Evolutionary conservation across 2,888 invertebrate species (phyloP).

Genomic region (Apocheima hispidaria): DNA sequence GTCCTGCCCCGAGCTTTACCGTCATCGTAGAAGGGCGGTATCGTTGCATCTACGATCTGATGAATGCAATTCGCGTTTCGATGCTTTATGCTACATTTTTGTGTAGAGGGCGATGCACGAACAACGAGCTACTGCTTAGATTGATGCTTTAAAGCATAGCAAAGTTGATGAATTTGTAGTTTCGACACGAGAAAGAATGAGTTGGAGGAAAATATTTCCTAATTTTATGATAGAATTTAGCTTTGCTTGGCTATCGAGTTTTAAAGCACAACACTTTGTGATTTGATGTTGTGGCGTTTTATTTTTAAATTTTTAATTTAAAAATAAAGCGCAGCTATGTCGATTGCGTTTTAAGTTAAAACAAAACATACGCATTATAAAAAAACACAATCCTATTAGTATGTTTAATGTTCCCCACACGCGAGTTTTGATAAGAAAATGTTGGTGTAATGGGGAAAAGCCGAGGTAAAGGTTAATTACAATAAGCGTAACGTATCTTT

Average conservation of each 20-base stretch:
- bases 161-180: slow-evolving; percentile 43
- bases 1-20: slow-evolving; percentile 10
- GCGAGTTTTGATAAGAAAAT: too few species aligned
- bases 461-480: too few species aligned
- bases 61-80: slow-evolving; percentile 66
- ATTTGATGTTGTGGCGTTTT: too few species aligned
- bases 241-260: neutral
- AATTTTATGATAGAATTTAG: slow-evolving; percentile 21
- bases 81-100: slow-evolving; percentile 65
- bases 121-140: slow-evolving; percentile 51
- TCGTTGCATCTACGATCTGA: slow-evolving; percentile 58
- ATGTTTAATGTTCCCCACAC: too few species aligned
- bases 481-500: too few species aligned
- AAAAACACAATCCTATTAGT: too few species aligned
- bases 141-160: slow-evolving; percentile 42
- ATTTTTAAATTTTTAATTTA: too few species aligned
- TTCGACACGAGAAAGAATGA: slow-evolving; percentile 36
- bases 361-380: neutral
- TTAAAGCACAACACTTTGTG: neutral
- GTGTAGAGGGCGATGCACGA: slow-evolving; percentile 59
- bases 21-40: slow-evolving; percentile 59
- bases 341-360: neutral
- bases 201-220: slow-evolving; percentile 32
- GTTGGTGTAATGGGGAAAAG: too few species aligned
- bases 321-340: neutral